phyloP scores from a whole-genome alignment of 2,888 invertebrate genomes.

The Chrysolina americana region DNA sequence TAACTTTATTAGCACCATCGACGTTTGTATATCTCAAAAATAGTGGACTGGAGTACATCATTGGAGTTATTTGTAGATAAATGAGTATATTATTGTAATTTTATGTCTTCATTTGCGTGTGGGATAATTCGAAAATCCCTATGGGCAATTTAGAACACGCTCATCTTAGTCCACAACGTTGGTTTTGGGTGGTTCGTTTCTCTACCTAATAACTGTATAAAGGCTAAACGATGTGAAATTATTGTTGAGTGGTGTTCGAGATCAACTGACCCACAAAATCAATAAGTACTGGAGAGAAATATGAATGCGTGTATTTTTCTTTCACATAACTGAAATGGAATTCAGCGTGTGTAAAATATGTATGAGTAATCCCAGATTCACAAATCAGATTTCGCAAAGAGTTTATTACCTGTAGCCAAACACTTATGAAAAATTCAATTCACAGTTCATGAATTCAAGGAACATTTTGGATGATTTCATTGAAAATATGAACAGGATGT shows the following conservation, averaged over 20 bases:
- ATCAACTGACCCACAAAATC: not conserved
- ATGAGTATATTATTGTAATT: slow-evolving; percentile 50
- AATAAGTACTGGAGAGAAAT: not conserved
- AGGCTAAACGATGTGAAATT: not conserved
- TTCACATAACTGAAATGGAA: too few species aligned
- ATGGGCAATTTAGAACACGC: slow-evolving; percentile 34
- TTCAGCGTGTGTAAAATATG: too few species aligned
- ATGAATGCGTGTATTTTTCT: too few species aligned
- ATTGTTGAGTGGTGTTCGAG: too few species aligned
- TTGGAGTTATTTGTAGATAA: slow-evolving; percentile 36
- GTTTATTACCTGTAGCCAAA: too few species aligned
- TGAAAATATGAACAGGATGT: too few species aligned
- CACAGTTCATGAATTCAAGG: too few species aligned
- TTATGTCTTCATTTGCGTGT: slow-evolving; percentile 55
- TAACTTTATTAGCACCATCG: slow-evolving; percentile 24
- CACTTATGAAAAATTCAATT: too few species aligned
- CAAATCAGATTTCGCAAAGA: too few species aligned
- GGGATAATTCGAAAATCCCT: slow-evolving; percentile 45
- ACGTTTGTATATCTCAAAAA: slow-evolving; percentile 33
- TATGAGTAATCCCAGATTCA: too few species aligned
- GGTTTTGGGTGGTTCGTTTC: slow-evolving; percentile 31
- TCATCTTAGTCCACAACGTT: slow-evolving; percentile 32
- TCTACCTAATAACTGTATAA: not conserved
- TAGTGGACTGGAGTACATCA: slow-evolving; percentile 22
- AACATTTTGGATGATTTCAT: too few species aligned